Conservation (phyloP, 1,140 invertebrate genomes). For the Ceratina calcarata region DNA sequence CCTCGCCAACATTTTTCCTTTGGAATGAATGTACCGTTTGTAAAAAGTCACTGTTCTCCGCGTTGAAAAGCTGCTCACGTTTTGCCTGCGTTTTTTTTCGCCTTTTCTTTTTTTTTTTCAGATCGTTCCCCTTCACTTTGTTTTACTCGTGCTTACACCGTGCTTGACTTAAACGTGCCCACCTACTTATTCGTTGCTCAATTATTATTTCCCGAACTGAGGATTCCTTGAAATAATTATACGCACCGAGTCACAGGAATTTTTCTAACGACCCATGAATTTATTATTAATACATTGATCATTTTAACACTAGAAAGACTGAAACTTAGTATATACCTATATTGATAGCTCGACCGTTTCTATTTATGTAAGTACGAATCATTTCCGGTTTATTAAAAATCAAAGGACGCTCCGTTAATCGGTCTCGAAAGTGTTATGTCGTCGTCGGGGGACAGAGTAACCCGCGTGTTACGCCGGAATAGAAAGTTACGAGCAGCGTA, state of each 20-base stretch:
- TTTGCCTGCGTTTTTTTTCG: background rate
- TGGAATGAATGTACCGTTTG: background rate
- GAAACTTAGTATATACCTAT: too few relatives aligned
- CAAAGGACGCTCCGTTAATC: background rate
- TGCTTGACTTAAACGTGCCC: background rate
- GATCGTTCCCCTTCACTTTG: background rate
- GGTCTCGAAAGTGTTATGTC: slow-evolving; percentile 3
- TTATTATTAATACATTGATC: too few relatives aligned
- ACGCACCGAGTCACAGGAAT: too few relatives aligned
- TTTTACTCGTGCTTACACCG: background rate
- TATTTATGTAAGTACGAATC: background rate
- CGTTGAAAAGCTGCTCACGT: background rate
- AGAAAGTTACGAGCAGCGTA: slow-evolving; percentile 38
- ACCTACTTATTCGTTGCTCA: background rate
- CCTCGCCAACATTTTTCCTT: background rate
- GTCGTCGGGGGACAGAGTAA: slow-evolving; percentile 1
- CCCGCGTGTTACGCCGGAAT: slow-evolving; percentile 20
- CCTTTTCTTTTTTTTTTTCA: background rate
- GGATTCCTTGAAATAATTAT: too few relatives aligned
- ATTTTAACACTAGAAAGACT: too few relatives aligned
- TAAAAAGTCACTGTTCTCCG: background rate
- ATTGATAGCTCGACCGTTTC: too few relatives aligned
- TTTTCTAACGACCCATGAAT: too few relatives aligned
- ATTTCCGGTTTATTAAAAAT: slow-evolving; percentile 1
- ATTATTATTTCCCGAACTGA: background rate